phyloP scores from a whole-genome alignment of 2,888 invertebrate genomes.

The Physocephala rufipes region DNA sequence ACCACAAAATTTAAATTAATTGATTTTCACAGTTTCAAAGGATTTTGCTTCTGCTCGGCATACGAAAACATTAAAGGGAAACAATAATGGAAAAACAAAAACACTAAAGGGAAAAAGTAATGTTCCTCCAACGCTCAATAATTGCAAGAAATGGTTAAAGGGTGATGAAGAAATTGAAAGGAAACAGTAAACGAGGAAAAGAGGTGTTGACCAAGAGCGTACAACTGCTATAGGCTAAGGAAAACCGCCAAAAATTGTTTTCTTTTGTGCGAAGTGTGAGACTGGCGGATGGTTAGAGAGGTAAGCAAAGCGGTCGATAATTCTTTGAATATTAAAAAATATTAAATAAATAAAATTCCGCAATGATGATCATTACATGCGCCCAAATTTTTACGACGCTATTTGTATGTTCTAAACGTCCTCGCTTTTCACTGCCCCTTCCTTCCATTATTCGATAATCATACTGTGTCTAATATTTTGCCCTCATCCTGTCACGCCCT shows the following conservation, averaged over 20 bases:
- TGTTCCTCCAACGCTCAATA: neutral
- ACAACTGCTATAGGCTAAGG: too few species aligned
- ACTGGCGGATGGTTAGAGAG: neutral
- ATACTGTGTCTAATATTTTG: neutral
- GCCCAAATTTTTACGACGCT: too few species aligned
- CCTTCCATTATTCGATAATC: neutral
- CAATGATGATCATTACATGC: conserved; percentile 6
- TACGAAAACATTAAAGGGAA: neutral
- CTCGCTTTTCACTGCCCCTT: neutral
- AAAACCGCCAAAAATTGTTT: too few species aligned
- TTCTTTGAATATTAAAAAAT: neutral
- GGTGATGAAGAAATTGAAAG: neutral
- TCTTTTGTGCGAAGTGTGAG: neutral
- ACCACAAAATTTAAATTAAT: conserved; percentile 21
- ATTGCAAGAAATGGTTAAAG: neutral
- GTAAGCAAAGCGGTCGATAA: neutral
- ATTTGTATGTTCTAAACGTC: neutral
- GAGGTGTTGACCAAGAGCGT: too few species aligned
- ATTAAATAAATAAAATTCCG: conserved; percentile 18
- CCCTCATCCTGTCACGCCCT: neutral
- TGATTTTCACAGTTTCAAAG: conserved; percentile 17
- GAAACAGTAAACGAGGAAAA: too few species aligned
- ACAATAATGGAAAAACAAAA: neutral
- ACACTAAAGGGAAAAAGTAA: too few species aligned
- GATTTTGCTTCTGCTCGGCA: neutral